Evolutionary conservation across 2,888 invertebrate species (phyloP).

Genomic region (Pogonocherus hispidulus): DNA sequence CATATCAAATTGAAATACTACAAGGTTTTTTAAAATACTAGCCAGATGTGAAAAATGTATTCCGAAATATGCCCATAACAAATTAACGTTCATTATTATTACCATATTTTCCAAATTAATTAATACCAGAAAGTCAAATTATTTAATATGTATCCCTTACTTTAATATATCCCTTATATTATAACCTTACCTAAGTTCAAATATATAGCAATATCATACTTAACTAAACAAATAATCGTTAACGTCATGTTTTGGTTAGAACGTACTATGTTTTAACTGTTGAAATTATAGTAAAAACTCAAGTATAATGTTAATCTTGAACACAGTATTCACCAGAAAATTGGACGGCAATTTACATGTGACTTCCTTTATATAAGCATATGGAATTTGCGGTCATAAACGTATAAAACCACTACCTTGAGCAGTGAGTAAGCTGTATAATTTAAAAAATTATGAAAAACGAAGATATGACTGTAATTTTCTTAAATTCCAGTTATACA

Average conservation of each 20-base stretch:
- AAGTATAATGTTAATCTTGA: background rate
- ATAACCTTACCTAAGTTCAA: too few relatives aligned
- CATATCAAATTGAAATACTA: too few relatives aligned
- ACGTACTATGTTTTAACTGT: too few relatives aligned
- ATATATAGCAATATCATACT: too few relatives aligned
- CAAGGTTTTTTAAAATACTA: too few relatives aligned
- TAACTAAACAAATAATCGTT: background rate
- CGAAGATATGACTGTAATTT: conserved; percentile 28
- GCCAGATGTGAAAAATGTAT: too few relatives aligned
- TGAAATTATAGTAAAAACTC: background rate
- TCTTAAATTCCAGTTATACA: background rate
- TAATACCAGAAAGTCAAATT: too few relatives aligned
- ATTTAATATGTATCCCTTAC: too few relatives aligned
- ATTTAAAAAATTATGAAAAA: conserved; percentile 23
- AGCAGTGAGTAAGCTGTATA: conserved; percentile 17
- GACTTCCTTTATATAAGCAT: conserved; percentile 26
- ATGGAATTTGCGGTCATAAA: conserved; percentile 25
- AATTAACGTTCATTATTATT: too few relatives aligned
- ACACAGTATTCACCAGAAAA: conserved; percentile 13
- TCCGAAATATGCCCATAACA: too few relatives aligned
- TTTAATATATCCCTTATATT: too few relatives aligned
- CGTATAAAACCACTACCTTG: conserved; percentile 21
- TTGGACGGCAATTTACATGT: conserved; percentile 25
- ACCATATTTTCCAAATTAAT: too few relatives aligned
- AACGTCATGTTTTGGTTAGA: background rate